Base-by-base conservation (phyloP, 2,888 invertebrate species). In the Melitaea athalia region DNA sequence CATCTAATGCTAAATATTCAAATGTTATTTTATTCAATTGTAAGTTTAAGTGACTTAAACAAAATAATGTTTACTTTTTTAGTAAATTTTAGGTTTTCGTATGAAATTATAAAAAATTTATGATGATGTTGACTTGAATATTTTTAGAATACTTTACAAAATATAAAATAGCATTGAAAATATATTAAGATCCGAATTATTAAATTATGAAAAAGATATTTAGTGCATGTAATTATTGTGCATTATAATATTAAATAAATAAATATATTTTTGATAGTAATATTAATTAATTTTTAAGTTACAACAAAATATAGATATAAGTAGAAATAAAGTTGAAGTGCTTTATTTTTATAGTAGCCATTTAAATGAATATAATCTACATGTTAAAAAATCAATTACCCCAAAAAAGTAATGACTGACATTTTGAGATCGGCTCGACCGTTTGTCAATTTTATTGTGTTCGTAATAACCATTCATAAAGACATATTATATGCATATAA, bases 211-310 rank as follows among this genome's bases (percentile, higher is more conserved):
- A 55, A 55, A 14, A 7, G 12, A 55, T 5, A 14, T 55, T 14
- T 55, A 33, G 33, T 33, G 53, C 53, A n/a, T 55, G 53, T 55
- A 33, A 55, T 33, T 55, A 55, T 33, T 55, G 53, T 55, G 53
- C 53, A 31, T 55, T 55, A 33, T 24, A 24, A 24, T 24, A 24
- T 43, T 24, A 59, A 61, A 45, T 43, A 60, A 61, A 61, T 64
- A 68, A 43, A 38, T 7, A 64, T 52, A 59, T 55, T 42, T 65
- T 69, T 60, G 24, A 42, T 31, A 59, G 5, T 45, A 42, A 63
- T 14, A 62, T 59, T 64, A 62, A 31, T 45, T 33, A 55, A 31
- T 17, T 52, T 4, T 6, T 55, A 55, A 55, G 33, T 33, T 55
- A 33, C 33, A 14, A 33, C 31, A 55, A 33, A 14, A 14, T 33